Evolutionary conservation across 2,113 vertebrate genomes (phyloP).

Genomic region (Anarhynchus alexandrinus): DNA sequence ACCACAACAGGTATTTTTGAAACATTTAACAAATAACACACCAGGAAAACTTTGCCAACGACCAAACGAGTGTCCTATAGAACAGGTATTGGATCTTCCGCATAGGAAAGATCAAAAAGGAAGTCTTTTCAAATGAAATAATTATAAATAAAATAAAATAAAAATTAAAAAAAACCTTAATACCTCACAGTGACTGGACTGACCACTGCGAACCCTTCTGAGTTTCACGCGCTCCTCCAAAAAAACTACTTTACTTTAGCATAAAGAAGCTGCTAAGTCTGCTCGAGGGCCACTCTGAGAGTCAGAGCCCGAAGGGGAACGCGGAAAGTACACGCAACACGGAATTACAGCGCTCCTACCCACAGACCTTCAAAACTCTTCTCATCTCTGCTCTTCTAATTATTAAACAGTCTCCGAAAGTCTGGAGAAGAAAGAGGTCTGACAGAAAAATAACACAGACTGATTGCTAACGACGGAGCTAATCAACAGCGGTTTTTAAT

Average conservation of each 20-base stretch:
- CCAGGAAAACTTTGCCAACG: background rate
- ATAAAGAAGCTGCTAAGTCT: background rate
- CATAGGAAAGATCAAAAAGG: background rate
- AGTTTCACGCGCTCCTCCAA: background rate
- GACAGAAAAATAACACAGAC: background rate
- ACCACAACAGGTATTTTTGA: background rate
- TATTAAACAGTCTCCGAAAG: background rate
- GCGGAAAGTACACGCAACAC: rapidly evolving
- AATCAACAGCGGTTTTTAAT: background rate
- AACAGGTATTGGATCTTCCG: too few relatives aligned
- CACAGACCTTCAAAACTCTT: background rate
- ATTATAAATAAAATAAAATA: too few relatives aligned
- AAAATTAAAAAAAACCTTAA: too few relatives aligned
- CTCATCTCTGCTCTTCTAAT: background rate
- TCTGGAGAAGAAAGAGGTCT: background rate
- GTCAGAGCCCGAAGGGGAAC: rapidly evolving
- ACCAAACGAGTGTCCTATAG: background rate
- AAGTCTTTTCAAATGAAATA: background rate
- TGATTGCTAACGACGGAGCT: background rate
- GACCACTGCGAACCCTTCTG: rapidly evolving
- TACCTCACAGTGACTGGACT: background rate
- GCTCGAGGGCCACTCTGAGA: background rate
- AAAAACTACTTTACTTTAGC: background rate
- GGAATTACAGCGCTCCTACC: rapidly evolving
- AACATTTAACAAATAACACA: background rate